Evolutionary conservation across 2,888 invertebrate species (phyloP).

Genomic region (Ectemnius cavifrons): DNA sequence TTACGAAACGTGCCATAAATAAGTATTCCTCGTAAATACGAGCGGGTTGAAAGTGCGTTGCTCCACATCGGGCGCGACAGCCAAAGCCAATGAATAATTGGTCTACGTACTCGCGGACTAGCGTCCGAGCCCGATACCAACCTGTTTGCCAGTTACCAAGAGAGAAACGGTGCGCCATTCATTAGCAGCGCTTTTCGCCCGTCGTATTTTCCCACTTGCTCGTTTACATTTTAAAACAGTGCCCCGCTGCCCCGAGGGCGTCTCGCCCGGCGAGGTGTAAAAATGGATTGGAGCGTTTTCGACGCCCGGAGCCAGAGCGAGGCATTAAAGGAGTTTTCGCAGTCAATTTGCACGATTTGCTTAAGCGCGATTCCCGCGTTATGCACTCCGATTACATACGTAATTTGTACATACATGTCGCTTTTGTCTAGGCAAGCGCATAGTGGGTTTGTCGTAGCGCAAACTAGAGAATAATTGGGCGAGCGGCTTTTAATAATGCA

Average conservation of each 20-base stretch:
- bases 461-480: slow-evolving; percentile 38
- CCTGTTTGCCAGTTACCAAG: slow-evolving; percentile 9
- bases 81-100: slow-evolving; percentile 30
- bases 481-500: slow-evolving; percentile 44
- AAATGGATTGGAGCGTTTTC: slow-evolving; percentile 6
- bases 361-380: neutral
- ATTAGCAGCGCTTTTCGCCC: slow-evolving; percentile 9
- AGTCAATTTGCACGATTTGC: neutral
- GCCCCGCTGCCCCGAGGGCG: neutral
- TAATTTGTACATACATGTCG: neutral
- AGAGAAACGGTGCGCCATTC: neutral
- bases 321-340: neutral
- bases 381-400: neutral
- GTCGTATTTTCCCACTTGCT: neutral
- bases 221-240: slow-evolving; percentile 2
- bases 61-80: slow-evolving; percentile 4
- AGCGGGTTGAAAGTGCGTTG: neutral
- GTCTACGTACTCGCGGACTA: slow-evolving; percentile 6
- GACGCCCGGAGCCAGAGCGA: neutral
- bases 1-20: slow-evolving; percentile 12
- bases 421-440: neutral
- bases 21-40: slow-evolving; percentile 12
- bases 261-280: neutral
- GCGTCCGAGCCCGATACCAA: neutral
- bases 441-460: neutral